Base-by-base conservation (phyloP, 2,113 vertebrate species). In the Barbus barbus region DNA sequence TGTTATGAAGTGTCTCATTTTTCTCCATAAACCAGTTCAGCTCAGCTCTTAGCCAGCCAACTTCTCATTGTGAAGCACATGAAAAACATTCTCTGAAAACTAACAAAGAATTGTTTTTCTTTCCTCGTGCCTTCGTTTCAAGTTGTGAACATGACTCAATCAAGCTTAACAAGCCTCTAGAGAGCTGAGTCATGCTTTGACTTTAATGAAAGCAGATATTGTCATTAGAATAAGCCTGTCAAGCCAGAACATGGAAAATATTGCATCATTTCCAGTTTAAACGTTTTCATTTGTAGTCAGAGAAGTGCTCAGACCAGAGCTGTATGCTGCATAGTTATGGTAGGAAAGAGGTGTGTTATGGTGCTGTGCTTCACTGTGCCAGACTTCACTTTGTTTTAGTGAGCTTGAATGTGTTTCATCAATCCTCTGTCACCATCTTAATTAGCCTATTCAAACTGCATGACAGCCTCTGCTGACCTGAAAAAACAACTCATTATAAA, bases 101-200 rank as follows among this genome's bases (percentile, higher is more conserved):
- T 58, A 20, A 58, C 51, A 51, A 41, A 46, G 48, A 13, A 24
- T 63, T 28, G 24, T 63, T 63, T 24, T 85, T 78, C 44, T 44
- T 51, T 33, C 9, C 28, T 58, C n/a, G 11, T 76, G 48, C 38
- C 48, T 86, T 46, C 58, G 14, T 58, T 80, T 41, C 78, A 61
- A 80, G 81, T 26, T 81, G 69, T 80, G 20, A 51, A 26, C 20
- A 80, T 83, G 85, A 86, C 48, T 73, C 69, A 80, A 73, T 53
- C 3, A 38, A 56, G 76, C 83, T 86, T 80, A 83, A 86, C 85
- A 84, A 83, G 82, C 67, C 76, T 51, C 82, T 18, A 28, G 58
- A 73, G 82, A 51, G n/a, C 14, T 26, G 33, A 83, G 28, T 84
- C 85, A 67, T 78, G 46, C 44, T 81, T 71, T 71, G 31, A 71